Evolutionary conservation across 2,113 vertebrate species (phyloP), one percentile per base, ranked within the genome.

Genomic region (Acrocephalus kingi): DNA sequence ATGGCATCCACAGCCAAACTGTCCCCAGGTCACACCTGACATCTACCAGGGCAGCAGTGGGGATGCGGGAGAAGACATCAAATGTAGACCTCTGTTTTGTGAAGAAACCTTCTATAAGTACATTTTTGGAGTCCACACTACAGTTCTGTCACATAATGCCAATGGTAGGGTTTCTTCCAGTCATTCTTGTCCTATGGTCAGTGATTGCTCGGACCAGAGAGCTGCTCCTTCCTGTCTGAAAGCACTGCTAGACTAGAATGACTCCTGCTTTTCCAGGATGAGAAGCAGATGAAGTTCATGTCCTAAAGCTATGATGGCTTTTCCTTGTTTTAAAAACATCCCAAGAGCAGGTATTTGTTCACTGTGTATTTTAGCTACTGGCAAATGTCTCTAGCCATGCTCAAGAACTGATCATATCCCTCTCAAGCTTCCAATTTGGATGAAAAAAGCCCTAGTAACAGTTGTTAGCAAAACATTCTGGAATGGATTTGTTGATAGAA

Each of bases 381-480:
- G 67, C 46, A 95, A 91, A 84, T 13, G 7, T 66, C 86, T 88
- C 63, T 74, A 88, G 63, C 54, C 64, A 41, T 91, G 72, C 76
- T 87, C 20, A 6, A 75, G 82, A 33, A 39, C 20, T 90, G 83
- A 86, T 90, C 87, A 84, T 75, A 96, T 71, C 73, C 86, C 56
- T 93, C 79, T 69, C 54, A 83, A 87, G 62, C 68, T 96, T 89
- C 61, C 33, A 74, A 45, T 92, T 89, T 56, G 46, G 37, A 92
- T 69, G 49, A 86, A 93, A 88, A 71, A 52, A 22, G 10, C 63
- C 90, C 31, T 93, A 72, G 91, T 52, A 94, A 96, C 91, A 43
- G 90, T 94, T 79, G 86, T 92, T 94, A 95, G 69, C 73, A 81
- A 95, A 96, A 94, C 92, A 90, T 84, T 96, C 92, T 97, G 94